Conservation (phyloP, 2,888 invertebrate genomes). For the Lapara coniferarum region DNA sequence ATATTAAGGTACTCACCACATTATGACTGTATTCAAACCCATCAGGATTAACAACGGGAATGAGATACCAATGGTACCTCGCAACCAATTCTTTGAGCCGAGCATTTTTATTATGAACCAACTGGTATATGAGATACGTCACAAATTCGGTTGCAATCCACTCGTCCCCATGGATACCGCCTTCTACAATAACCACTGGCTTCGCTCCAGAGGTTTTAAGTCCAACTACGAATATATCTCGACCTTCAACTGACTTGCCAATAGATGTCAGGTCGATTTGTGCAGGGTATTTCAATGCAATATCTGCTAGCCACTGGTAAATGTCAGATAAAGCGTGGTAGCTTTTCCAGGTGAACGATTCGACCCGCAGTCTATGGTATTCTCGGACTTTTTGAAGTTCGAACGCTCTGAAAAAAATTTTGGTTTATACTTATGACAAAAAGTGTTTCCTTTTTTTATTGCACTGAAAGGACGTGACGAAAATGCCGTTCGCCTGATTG, state of each 20-base stretch:
- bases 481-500: no score
- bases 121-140: constrained; percentile 82
- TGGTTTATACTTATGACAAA: neutral
- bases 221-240: constrained; percentile 61
- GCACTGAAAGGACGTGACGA: no score
- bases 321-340: constrained; percentile 85
- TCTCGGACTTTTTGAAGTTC: constrained; percentile 48
- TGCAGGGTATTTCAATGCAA: constrained; percentile 67
- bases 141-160: constrained; percentile 87
- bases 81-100: constrained; percentile 64
- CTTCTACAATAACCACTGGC: constrained; percentile 82
- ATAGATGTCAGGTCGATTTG: constrained; percentile 58
- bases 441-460: neutral
- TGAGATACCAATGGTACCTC: constrained; percentile 86
- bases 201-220: constrained; percentile 48
- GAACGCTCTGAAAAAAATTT: constrained; percentile 56
- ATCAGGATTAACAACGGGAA: constrained; percentile 90
- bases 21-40: constrained; percentile 46
- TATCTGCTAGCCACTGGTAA: constrained; percentile 81
- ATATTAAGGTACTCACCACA: constrained; percentile 35
- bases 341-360: constrained; percentile 70
- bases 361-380: constrained; percentile 46
- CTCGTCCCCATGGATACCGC: constrained; percentile 88
- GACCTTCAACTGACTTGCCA: constrained; percentile 75
- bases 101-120: constrained; percentile 63